Percentiles rank a stretch among this genome's conserved stretches.
phyloP scores from a whole-genome alignment of 2,888 invertebrate genomes.

The Nymphalis urticae region DNA sequence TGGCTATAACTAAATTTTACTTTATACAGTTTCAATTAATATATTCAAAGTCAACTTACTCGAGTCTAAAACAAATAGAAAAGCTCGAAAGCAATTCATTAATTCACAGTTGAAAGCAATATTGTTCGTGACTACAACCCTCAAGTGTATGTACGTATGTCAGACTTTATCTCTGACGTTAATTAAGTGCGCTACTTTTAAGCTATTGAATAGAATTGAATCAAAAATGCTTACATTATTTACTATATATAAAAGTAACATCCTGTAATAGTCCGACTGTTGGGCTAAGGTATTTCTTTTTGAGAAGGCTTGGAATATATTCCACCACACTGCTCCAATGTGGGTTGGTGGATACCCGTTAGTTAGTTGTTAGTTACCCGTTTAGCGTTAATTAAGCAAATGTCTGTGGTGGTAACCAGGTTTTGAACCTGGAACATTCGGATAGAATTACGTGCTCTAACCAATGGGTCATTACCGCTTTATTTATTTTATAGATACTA shows the following conservation, averaged over 20 bases:
- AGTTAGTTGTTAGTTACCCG: too few relatives aligned
- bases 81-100: constrained; percentile 28
- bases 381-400: too few relatives aligned
- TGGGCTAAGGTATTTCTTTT: too few relatives aligned
- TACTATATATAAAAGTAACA: too few relatives aligned
- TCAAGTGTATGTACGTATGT: constrained; percentile 55
- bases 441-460: not conserved
- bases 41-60: constrained; percentile 9
- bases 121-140: constrained; percentile 47
- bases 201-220: not conserved
- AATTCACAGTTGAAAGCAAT: constrained; percentile 32
- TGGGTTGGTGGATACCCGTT: too few relatives aligned
- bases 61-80: constrained; percentile 1
- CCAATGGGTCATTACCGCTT: not conserved
- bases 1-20: not conserved
- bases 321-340: too few relatives aligned
- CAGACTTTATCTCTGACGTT: constrained; percentile 48
- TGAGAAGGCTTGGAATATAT: too few relatives aligned
- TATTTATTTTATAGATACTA: too few relatives aligned
- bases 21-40: not conserved
- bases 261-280: too few relatives aligned
- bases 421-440: not conserved
- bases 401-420: too few relatives aligned
- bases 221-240: too few relatives aligned
- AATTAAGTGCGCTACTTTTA: constrained; percentile 42